These are phyloP conservation scores for Chelon auratus DNA, from an alignment of 2,797 vertebrate genomes.

Conservation along the genomic window DNA sequence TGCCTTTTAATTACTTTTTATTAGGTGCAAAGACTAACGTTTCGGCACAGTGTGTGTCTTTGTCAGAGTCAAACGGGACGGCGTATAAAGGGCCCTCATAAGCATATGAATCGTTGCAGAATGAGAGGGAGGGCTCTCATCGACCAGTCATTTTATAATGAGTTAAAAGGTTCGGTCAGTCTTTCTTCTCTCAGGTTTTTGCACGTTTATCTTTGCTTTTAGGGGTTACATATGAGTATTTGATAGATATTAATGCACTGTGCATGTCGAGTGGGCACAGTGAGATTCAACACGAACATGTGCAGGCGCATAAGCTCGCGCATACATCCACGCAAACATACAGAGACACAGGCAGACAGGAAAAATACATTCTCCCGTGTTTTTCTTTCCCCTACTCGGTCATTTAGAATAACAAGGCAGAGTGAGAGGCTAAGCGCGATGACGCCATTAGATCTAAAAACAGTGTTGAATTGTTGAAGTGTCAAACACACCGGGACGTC, in stretches of 20 bases:
- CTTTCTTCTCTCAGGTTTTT: constrained; percentile 2
- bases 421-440: constrained; percentile 70
- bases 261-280: background rate
- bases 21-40: constrained; percentile 50
- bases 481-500: constrained; percentile 65
- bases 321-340: constrained; percentile 27
- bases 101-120: constrained; percentile 24
- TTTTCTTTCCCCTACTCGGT: constrained; percentile 81
- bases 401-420: constrained; percentile 79
- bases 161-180: constrained; percentile 16
- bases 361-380: constrained; percentile 65
- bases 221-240: constrained; percentile 3
- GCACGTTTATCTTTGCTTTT: constrained; percentile 5
- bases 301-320: constrained; percentile 3
- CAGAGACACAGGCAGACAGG: constrained; percentile 54
- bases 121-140: background rate
- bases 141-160: constrained; percentile 3
- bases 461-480: constrained; percentile 76
- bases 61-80: constrained; percentile 32
- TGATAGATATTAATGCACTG: background rate
- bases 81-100: constrained; percentile 22
- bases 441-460: constrained; percentile 78
- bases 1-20: constrained; percentile 66
- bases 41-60: constrained; percentile 52
- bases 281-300: constrained; percentile 10